Percentiles rank a stretch among this genome's conserved stretches.
Conservation (phyloP, 2,113 vertebrate genomes). For the Ochotona curzoniae region DNA sequence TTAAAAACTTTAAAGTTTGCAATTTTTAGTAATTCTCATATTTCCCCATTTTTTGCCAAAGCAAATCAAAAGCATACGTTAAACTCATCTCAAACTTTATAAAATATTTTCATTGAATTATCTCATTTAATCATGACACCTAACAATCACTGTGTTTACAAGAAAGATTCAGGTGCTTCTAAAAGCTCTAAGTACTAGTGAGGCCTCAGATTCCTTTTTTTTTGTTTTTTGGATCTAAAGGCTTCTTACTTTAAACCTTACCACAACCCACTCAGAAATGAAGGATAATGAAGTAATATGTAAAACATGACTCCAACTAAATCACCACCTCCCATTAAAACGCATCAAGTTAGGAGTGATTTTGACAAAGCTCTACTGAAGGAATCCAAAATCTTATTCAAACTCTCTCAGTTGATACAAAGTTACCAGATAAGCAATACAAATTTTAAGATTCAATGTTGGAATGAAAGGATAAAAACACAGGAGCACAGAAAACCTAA, state of each 20-base stretch:
- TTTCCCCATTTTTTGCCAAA: not conserved
- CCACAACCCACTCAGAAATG: not conserved
- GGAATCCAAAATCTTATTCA: constrained; percentile 7
- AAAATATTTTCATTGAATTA: constrained; percentile 27
- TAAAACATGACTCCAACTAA: not conserved
- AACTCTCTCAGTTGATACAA: not conserved
- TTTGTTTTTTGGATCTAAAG: not conserved
- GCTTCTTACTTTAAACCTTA: not conserved
- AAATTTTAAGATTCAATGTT: not conserved
- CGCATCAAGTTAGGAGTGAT: not conserved
- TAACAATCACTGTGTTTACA: not conserved
- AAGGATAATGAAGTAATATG: not conserved
- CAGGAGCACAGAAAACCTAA: not conserved
- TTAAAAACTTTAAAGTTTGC: too few relatives aligned
- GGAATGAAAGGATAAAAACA: not conserved
- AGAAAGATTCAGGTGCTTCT: constrained; percentile 22
- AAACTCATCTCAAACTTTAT: not conserved
- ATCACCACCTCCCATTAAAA: not conserved
- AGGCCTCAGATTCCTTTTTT: not conserved
- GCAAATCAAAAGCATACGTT: not conserved
- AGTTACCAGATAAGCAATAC: not conserved
- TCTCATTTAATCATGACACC: not conserved
- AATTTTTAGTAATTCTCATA: too few relatives aligned
- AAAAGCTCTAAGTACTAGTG: not conserved
- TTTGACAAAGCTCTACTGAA: constrained; percentile 16